A percentile compares a stretch with the other conserved stretches of the same genome.
These are phyloP conservation scores for Anorthoa munda DNA, from an alignment of 2,888 invertebrate genomes.

Conservation along the genomic window DNA sequence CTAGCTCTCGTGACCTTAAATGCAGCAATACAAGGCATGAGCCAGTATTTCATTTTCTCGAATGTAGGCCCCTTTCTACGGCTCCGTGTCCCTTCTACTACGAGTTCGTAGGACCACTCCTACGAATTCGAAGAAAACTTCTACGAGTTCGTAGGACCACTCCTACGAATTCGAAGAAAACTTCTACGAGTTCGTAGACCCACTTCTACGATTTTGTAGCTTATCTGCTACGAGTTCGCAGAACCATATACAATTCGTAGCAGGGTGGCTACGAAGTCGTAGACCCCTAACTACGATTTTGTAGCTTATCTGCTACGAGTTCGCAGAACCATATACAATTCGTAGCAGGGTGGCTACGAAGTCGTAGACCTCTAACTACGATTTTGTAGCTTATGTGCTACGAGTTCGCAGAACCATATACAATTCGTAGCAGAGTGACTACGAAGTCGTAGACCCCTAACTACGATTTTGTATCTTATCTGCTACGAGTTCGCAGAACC, in stretches of 20 bases:
- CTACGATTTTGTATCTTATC: not conserved
- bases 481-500: not conserved
- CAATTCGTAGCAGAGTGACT: not conserved
- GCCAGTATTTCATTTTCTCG: too few species aligned
- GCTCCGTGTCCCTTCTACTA: not conserved
- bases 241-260: not conserved
- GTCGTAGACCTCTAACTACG: not conserved
- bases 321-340: not conserved
- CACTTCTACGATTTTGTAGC: not conserved
- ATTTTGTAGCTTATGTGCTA: not conserved
- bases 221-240: not conserved
- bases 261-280: too few species aligned
- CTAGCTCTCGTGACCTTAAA: too few species aligned
- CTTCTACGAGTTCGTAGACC: not conserved
- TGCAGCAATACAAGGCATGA: too few species aligned
- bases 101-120: not conserved
- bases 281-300: not conserved
- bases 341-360: not conserved
- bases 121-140: not conserved
- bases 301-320: not conserved
- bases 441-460: not conserved
- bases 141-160: not conserved
- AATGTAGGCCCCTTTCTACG: not conserved
- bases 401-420: not conserved
- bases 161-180: not conserved